These are phyloP conservation scores for Thymelicus lineola DNA, from an alignment of 2,888 invertebrate species.

Conservation along the genomic window DNA sequence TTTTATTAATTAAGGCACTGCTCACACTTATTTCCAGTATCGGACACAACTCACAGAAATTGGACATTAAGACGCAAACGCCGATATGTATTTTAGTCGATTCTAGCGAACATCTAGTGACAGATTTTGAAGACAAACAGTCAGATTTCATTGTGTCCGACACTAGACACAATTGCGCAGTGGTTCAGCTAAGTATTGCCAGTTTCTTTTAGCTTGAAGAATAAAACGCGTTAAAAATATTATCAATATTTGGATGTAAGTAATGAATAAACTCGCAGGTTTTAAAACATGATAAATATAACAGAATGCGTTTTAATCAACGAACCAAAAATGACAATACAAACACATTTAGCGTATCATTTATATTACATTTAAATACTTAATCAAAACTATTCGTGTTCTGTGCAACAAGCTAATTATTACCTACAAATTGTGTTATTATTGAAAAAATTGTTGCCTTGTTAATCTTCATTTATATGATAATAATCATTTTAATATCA, in stretches of 20 bases:
- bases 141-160: not conserved
- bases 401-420: not conserved
- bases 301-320: not conserved
- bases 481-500: no score
- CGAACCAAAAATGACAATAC: not conserved
- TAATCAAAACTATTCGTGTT: conserved; percentile 8
- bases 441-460: not conserved
- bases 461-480: not conserved
- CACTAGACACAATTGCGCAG: not conserved
- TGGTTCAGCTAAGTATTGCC: not conserved
- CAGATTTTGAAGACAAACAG: not conserved
- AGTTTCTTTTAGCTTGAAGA: not conserved
- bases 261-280: no score
- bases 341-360: not conserved
- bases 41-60: conserved; percentile 29
- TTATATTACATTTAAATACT: not conserved
- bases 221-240: not conserved
- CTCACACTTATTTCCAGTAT: conserved; percentile 42
- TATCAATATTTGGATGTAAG: no score
- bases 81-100: no score
- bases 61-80: no score
- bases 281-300: not conserved
- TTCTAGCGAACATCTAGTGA: no score
- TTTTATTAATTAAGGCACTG: conserved; percentile 38
- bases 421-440: not conserved